Percentiles rank a stretch among this genome's conserved stretches.
Conservation (phyloP, 2,113 vertebrate genomes). For the Cinclus mexicanus region DNA sequence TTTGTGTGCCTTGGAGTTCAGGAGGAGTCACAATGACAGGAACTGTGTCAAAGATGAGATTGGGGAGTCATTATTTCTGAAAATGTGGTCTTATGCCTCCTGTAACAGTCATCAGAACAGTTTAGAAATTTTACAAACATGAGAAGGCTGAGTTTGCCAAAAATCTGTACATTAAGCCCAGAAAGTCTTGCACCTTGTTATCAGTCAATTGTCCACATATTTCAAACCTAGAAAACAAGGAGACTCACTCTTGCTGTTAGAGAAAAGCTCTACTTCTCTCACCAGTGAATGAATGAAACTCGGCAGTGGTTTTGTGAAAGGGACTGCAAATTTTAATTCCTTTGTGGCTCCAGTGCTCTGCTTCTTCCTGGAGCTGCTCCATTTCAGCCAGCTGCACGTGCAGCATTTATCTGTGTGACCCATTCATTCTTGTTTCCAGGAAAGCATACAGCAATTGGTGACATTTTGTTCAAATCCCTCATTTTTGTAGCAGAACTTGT, state of each 20-base stretch:
- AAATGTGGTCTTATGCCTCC: background rate
- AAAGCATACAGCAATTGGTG: background rate
- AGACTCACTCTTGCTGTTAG: background rate
- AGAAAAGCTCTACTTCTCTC: background rate
- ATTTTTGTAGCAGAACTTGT: background rate
- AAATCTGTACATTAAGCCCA: background rate
- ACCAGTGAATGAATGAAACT: background rate
- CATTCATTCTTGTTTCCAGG: conserved; percentile 20
- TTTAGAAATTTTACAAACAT: background rate
- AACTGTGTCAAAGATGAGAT: background rate
- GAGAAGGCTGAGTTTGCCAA: background rate
- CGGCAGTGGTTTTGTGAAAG: background rate
- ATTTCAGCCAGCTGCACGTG: conserved; percentile 21
- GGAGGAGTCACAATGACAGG: background rate
- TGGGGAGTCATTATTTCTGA: background rate
- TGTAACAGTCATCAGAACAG: background rate
- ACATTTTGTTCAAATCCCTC: background rate
- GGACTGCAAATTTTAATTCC: background rate
- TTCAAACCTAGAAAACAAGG: background rate
- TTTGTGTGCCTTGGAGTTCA: background rate
- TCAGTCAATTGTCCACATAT: background rate
- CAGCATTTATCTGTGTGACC: background rate
- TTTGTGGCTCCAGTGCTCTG: background rate
- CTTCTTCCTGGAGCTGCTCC: conserved; percentile 45
- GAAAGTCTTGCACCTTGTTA: background rate